Evolutionary conservation across 53 echinoderm and acorn worm species (phyloP).

Genomic region (Holothuria leucospilota): DNA sequence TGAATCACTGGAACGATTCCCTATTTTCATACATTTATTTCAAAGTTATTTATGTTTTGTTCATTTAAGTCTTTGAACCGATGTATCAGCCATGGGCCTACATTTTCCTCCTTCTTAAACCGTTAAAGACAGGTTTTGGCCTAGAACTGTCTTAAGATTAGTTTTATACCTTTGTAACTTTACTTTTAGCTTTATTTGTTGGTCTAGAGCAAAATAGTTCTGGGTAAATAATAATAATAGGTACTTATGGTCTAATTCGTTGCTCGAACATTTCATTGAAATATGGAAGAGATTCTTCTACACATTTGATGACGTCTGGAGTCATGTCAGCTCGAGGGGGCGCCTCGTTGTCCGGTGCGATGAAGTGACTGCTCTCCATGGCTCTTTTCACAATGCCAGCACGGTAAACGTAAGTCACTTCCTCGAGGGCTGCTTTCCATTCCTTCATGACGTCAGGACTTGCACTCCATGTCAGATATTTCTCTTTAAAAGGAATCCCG

Average conservation of each 20-base stretch:
- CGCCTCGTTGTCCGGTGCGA: neutral
- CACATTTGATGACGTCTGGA: neutral
- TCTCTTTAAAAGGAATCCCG: neutral
- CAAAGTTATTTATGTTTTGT: no score
- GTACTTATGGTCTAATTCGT: constrained; percentile 1
- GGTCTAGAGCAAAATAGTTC: no score
- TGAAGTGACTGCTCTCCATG: neutral
- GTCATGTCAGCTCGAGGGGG: neutral
- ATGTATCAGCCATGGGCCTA: no score
- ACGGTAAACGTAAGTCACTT: neutral
- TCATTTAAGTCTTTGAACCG: no score
- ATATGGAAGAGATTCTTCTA: neutral
- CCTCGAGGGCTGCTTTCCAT: neutral
- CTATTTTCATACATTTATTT: no score
- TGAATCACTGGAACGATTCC: no score
- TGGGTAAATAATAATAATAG: no score
- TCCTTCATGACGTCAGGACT: neutral
- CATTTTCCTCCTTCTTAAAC: no score
- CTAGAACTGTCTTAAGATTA: no score
- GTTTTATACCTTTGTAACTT: no score
- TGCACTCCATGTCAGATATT: neutral
- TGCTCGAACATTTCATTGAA: neutral
- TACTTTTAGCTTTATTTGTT: no score
- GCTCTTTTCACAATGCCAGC: neutral
- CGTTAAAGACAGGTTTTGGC: no score